Percentiles rank a stretch among this genome's conserved stretches.
Evolutionary conservation across 2,797 vertebrate genomes (phyloP).

Genomic region (Scyliorhinus canicula): DNA sequence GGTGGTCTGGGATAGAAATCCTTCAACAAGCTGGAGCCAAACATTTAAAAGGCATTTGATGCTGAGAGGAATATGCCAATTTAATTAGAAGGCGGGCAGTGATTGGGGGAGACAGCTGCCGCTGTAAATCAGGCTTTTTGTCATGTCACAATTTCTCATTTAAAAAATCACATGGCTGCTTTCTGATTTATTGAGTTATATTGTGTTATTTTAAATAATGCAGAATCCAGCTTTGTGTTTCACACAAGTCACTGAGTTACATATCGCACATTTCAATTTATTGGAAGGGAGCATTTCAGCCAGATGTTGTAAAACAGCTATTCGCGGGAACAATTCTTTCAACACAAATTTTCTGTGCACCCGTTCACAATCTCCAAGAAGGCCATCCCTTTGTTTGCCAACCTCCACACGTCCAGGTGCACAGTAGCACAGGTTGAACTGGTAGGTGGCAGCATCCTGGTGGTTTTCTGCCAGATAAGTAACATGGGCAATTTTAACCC

Average conservation of each 20-base stretch:
- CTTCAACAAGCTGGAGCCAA: neutral
- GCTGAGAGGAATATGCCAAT: slow-evolving; percentile 18
- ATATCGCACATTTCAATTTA: neutral
- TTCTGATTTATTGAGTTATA: neutral
- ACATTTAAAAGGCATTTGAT: neutral
- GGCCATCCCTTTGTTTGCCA: neutral
- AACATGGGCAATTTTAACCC: neutral
- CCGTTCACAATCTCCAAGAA: neutral
- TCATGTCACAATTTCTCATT: slow-evolving; percentile 20
- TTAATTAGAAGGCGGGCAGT: neutral
- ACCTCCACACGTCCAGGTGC: neutral
- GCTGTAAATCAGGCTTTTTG: slow-evolving; percentile 18
- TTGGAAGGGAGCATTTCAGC: neutral
- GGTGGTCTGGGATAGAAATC: neutral
- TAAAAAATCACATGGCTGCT: neutral
- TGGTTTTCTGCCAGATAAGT: neutral
- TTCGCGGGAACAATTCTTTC: neutral
- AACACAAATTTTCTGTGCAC: neutral
- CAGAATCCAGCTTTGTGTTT: neutral
- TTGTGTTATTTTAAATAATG: slow-evolving; percentile 22
- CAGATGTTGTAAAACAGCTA: neutral
- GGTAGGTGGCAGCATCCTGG: neutral
- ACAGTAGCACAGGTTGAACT: neutral
- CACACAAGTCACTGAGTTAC: neutral
- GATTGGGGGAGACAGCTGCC: slow-evolving; percentile 20